Evolutionary conservation across 2,797 vertebrate species (phyloP), one percentile per base, ranked within the genome.

Genomic region (Atherinosoma microstoma): DNA sequence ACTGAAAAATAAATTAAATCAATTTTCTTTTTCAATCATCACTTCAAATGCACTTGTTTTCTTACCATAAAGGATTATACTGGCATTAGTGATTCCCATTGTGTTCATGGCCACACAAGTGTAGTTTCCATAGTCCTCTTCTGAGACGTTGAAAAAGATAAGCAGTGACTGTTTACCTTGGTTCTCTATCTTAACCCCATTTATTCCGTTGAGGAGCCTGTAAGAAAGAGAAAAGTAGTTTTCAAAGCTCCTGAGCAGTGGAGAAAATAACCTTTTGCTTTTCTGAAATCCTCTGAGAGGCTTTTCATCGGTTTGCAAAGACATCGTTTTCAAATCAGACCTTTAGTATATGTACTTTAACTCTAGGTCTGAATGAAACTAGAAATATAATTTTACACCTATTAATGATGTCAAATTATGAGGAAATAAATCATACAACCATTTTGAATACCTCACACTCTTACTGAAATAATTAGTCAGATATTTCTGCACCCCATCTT

Each of bases 71-170:
- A 99, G 94, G 84, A 96, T 97, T 91, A 99, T 97, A 94, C 98
- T 99, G 91, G 97, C 96, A 0, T 99, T 99, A 80, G 97, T 97
- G 84, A 96, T 96, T 47, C 98, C 98, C 95, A 99, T 90, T 66
- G 87, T 95, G 92, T 99, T 99, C 89, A 94, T 95, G 62, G 98
- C 98, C 75, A 99, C 97, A 0, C 98, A 99, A 0, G 98, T 99
- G 89, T 98, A 99, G 94, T 99, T 99, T 20, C 98, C 98, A 0
- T 99, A 99, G 90, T 99, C 98, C 49, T 98, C 96, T 87, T 99
- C 98, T 0, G 98, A 99, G 76, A 99, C 97, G 0, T 99, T 99
- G 94, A 97, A 98, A 92, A 99, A 99, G 78, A 97, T 96, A 40
- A 99, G 96, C 78, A 96, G 96, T 10, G 98, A 98, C 89, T 97